Evolutionary conservation across 2,113 vertebrate genomes (phyloP).

Genomic region (Tenebrosternarchus preto): DNA sequence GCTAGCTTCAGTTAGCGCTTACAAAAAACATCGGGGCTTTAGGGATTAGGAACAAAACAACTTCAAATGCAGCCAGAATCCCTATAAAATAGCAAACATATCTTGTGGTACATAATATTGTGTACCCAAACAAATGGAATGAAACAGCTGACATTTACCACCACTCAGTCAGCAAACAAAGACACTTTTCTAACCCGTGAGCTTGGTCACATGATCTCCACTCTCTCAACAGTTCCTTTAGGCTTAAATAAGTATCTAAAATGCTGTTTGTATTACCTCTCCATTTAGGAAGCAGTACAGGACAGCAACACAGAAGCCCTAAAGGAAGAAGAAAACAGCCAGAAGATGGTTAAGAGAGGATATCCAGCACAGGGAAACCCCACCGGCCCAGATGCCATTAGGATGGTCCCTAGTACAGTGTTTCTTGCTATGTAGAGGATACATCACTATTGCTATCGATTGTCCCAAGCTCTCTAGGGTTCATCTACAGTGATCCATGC

Average conservation of each 20-base stretch:
- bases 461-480: background rate
- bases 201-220: background rate
- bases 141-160: too few species aligned
- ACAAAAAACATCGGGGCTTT: background rate
- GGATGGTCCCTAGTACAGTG: background rate
- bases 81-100: background rate
- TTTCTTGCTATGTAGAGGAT: background rate
- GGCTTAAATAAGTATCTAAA: background rate
- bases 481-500: background rate
- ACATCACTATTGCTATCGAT: background rate
- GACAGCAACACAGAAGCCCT: slow-evolving; percentile 95
- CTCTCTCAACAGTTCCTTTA: background rate
- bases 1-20: background rate
- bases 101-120: background rate
- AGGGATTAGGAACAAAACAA: background rate
- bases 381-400: background rate
- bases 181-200: background rate
- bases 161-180: too few species aligned
- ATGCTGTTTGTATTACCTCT: slow-evolving; percentile 81
- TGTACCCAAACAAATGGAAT: too few species aligned
- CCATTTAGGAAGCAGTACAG: slow-evolving; percentile 98
- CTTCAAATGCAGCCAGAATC: background rate
- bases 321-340: slow-evolving; percentile 45
- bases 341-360: background rate
- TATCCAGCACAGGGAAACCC: background rate